Base-by-base conservation (phyloP, 2,797 vertebrate species). In the Lepus townsendii region DNA sequence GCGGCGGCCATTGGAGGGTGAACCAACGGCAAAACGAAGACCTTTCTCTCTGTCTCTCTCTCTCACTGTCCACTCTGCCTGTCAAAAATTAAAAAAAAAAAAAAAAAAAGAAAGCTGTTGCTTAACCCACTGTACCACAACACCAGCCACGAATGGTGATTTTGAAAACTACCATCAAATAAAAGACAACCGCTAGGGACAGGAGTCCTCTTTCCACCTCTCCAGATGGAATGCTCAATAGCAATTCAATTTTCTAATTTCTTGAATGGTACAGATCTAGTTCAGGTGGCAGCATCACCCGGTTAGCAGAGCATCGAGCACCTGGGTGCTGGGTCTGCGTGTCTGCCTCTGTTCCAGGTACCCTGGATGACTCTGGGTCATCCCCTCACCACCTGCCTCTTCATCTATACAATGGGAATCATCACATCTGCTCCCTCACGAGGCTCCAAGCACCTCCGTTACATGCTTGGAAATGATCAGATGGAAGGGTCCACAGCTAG, bases 391-490 rank as follows among this genome's bases (percentile, higher is more conserved):
- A 87, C 92, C 88, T 91, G 88, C 75, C 63, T 93, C 71, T 71
- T 63, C 20, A 57, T 90, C 83, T 82, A 73, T 42, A 62, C 73
- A 80, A 86, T 19, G 68, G 85, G 66, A 90, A 57, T 79, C 24
- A 1, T 57, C 52, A 52, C 78, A 93, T 90, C 77, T 80, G 72
- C 47, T 90, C 76, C 47, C 66, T 83, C 54, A n/a, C 0, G 32
- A 87, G 72, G 71, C 63, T 38, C 14, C 50, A 16, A 50, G 75
- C 30, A 5, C 89, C 96, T 96, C 94, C 73, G 87, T 96, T 78
- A 85, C 52, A 8, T 78, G 38, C 88, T 62, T n/a, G 3, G 88
- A 88, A 79, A 92, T 73, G 83, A 93, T 94, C 66, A 47, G 85
- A 50, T 65, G 57, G 90, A 75, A 93, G 62, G 24, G 30, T 26